phyloP scores from a whole-genome alignment of 2,113 vertebrate species.

The Hippolais icterina region DNA sequence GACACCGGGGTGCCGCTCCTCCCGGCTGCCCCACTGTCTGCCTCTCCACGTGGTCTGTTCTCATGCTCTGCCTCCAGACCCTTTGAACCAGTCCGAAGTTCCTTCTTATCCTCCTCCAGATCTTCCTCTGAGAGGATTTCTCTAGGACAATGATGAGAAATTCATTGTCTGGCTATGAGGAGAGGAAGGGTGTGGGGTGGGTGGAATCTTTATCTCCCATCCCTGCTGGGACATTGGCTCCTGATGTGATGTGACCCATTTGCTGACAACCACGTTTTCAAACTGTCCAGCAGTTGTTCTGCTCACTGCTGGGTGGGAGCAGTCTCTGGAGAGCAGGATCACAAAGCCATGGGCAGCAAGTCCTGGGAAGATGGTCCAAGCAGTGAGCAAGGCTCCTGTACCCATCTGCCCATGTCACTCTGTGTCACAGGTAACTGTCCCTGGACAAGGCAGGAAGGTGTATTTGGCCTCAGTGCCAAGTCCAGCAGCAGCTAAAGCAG shows the following conservation, averaged over 20 bases:
- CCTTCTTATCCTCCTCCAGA: neutral
- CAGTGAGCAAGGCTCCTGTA: neutral
- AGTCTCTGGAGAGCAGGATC: neutral
- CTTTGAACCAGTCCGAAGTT: neutral
- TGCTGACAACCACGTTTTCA: neutral
- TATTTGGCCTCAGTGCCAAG: neutral
- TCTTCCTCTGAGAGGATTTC: neutral
- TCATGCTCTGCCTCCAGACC: neutral
- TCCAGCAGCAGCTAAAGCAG: neutral
- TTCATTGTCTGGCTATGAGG: neutral
- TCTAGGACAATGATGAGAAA: neutral
- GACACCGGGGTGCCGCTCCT: accelerated
- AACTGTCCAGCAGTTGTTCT: neutral
- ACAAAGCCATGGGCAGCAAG: neutral
- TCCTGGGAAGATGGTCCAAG: neutral
- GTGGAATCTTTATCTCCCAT: neutral
- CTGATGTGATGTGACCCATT: neutral
- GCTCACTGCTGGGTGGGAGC: neutral
- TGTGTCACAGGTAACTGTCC: neutral
- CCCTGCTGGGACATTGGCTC: neutral
- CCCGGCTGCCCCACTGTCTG: neutral
- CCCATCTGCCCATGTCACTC: accelerated
- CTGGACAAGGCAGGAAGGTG: neutral
- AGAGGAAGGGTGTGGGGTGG: neutral
- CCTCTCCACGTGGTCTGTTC: neutral